Evolutionary conservation across 2,113 vertebrate genomes (phyloP).

Genomic region (Physeter macrocephalus): DNA sequence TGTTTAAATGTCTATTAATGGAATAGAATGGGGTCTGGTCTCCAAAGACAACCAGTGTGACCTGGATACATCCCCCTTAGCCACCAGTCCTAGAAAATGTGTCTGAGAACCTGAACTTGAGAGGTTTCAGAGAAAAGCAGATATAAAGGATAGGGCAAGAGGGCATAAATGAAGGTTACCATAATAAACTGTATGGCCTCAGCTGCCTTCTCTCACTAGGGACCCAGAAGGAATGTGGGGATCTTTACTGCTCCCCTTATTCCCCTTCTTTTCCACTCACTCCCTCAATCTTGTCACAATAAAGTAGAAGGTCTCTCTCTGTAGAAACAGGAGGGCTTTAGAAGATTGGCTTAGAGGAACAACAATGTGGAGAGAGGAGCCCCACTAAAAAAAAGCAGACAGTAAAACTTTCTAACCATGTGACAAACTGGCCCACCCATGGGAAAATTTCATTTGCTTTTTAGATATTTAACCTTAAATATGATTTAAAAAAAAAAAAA

Average conservation of each 20-base stretch:
- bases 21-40: background rate
- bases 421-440: background rate
- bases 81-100: background rate
- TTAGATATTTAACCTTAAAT: background rate
- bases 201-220: background rate
- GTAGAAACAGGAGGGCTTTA: background rate
- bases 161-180: background rate
- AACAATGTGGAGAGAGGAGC: background rate
- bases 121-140: background rate
- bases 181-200: background rate
- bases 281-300: background rate
- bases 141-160: background rate
- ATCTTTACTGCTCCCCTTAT: background rate
- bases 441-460: background rate
- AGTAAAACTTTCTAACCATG: background rate
- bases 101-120: background rate
- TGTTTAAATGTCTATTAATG: background rate
- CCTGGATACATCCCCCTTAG: background rate
- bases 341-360: background rate
- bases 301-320: background rate
- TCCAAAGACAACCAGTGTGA: rapidly evolving
- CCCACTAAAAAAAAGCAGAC: background rate
- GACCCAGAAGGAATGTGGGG: background rate
- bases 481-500: background rate
- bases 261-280: background rate